Base-by-base conservation (phyloP, 1,140 invertebrate species). In the Heliconius nattereri region DNA sequence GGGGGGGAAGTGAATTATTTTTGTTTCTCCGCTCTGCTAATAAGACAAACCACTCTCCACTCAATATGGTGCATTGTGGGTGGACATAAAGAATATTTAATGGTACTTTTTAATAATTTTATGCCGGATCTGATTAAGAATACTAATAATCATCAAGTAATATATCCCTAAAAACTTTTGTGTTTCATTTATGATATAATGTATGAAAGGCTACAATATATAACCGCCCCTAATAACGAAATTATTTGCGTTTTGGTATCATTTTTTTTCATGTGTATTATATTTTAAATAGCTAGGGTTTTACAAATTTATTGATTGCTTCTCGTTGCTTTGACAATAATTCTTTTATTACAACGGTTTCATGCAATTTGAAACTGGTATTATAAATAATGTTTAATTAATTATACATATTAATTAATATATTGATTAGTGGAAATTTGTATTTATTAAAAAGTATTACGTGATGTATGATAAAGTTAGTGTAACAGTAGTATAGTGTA, bases 371-470 rank as follows among this genome's bases (percentile, higher is more conserved):
- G 60, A 66, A 54, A 76, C 76, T 76, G 80, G 80, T 78, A 75
- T 83, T 79, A 82, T 76, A 80, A 76, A 75, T 49, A 82, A 82
- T 80, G 76, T 80, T 77, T 72, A 74, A 81, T 78, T 79, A 81
- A 82, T 71, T 81, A 78, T 81, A 83, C 77, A 80, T 60, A 23
- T 60, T 60, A 60, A 60, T 60, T 71, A 78, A 73, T 76, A 72
- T 80, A 82, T 52, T 75, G 66, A 83, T 85, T 82, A 77, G 82
- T 82, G 74, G 78, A 71, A 83, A 80, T 81, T 85, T 81, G 87
- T 90, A 89, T 90, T 86, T 81, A 85, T 85, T 84, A 80, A 90
- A 45, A 90, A 90, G 89, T 90, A 90, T 90, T 90, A 90, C 79
- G 85, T 86, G 84, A 84, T 88, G 88, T 89, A 89, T 80, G 71